Conservation (phyloP, 2,113 vertebrate species). For the Potamarius usumacintae region DNA sequence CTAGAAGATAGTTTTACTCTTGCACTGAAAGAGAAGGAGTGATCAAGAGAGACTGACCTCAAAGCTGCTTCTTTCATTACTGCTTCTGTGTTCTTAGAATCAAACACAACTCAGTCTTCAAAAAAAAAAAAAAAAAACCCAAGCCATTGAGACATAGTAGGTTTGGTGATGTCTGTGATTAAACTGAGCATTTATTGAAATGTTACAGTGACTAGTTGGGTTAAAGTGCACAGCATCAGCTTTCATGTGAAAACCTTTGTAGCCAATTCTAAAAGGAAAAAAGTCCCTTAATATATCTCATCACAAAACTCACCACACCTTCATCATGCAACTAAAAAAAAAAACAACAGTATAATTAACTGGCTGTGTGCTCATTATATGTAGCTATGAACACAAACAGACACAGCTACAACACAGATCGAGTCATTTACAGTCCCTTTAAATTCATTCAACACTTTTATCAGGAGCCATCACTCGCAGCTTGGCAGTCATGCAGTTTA, state of each 20-base stretch:
- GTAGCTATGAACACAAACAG: background rate
- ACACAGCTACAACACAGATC: background rate
- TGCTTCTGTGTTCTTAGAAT: conserved; percentile 21
- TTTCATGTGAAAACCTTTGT: conserved; percentile 20
- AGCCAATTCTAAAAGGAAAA: background rate
- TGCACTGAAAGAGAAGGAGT: background rate
- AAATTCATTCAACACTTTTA: conserved; percentile 11
- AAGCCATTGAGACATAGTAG: background rate
- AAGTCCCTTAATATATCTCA: background rate
- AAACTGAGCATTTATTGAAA: conserved; percentile 8
- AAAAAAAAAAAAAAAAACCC: background rate
- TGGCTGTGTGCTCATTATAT: background rate
- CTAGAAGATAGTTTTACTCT: background rate
- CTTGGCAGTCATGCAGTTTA: background rate
- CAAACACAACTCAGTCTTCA: conserved; percentile 24
- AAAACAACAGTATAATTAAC: background rate
- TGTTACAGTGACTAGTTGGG: conserved; percentile 12
- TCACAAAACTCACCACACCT: conserved; percentile 5
- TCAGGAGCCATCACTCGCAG: background rate
- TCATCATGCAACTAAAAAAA: background rate
- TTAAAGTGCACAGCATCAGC: conserved; percentile 17
- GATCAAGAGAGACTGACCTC: conserved; percentile 40
- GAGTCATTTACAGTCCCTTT: background rate
- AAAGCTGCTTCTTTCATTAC: conserved; percentile 38
- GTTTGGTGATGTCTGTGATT: conserved; percentile 12